phyloP scores from a whole-genome alignment of 2,888 invertebrate species.

The Drosophila mulleri region DNA sequence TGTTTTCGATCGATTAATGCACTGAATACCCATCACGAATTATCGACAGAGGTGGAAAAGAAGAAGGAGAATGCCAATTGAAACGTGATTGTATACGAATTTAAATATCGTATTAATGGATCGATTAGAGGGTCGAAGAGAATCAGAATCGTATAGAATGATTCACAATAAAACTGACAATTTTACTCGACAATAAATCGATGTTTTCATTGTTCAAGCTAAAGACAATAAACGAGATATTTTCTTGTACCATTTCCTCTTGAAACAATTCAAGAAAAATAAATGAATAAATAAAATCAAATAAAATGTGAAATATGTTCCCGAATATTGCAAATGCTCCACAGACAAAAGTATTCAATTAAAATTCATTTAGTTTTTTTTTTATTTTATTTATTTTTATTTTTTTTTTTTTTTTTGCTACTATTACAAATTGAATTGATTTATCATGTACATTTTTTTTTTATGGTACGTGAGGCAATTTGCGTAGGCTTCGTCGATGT shows the following conservation, averaged over 20 bases:
- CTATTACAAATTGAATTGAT: not conserved
- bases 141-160: too few species aligned
- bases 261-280: not conserved
- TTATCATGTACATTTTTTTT: conserved; percentile 3
- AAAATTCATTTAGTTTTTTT: not conserved
- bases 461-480: not conserved
- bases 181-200: too few species aligned
- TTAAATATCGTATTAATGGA: too few species aligned
- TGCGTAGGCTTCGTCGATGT: not conserved
- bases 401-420: not conserved
- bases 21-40: too few species aligned
- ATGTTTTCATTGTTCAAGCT: too few species aligned
- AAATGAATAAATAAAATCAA: not conserved
- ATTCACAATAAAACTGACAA: too few species aligned
- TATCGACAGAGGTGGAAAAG: not conserved
- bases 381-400: too few species aligned
- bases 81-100: not conserved
- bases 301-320: not conserved
- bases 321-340: too few species aligned
- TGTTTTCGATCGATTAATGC: not conserved
- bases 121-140: too few species aligned
- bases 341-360: not conserved
- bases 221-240: too few species aligned
- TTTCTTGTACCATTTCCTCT: too few species aligned
- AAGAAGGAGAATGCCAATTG: not conserved